Evolutionary conservation across 1,140 invertebrate species (phyloP).

Genomic region (Hyposmocoma kahamanoa): DNA sequence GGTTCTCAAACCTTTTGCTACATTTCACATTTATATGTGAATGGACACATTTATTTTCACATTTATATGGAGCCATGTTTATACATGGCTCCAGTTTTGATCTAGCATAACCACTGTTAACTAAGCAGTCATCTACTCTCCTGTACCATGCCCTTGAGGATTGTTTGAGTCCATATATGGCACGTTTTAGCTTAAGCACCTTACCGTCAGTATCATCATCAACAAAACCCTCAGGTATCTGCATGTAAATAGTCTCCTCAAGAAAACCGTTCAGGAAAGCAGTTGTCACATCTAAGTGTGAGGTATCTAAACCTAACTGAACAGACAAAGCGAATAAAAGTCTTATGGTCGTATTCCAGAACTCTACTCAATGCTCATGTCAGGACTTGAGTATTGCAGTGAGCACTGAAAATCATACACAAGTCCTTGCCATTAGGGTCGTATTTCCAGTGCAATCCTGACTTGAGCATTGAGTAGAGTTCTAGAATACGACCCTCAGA

Average conservation of each 20-base stretch:
- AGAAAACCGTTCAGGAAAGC: constrained; percentile 60
- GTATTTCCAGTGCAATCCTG: no score
- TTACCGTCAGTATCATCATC: constrained; percentile 5
- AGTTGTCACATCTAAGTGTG: constrained; percentile 28
- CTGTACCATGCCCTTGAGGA: constrained; percentile 22
- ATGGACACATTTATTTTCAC: constrained; percentile 14
- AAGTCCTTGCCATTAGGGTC: no score
- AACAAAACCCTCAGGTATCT: constrained; percentile 15
- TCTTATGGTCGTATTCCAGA: constrained; percentile 17
- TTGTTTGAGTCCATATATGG: constrained; percentile 29
- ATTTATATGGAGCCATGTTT: constrained; percentile 12
- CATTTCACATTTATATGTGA: no score
- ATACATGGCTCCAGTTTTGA: constrained; percentile 33
- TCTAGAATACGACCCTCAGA: no score
- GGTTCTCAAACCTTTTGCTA: constrained; percentile 17
- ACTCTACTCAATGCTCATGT: no score
- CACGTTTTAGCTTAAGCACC: constrained; percentile 21
- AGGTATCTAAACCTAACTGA: constrained; percentile 25
- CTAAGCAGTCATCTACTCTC: constrained; percentile 22
- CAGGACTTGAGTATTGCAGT: no score
- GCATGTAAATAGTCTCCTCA: constrained; percentile 48
- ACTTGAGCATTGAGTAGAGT: no score
- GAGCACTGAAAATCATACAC: no score
- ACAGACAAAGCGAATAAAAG: constrained; percentile 44
- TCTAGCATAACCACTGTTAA: constrained; percentile 13